These are phyloP conservation scores for Antrozous pallidus DNA, from an alignment of 2,797 vertebrate genomes.

Conservation along the genomic window DNA sequence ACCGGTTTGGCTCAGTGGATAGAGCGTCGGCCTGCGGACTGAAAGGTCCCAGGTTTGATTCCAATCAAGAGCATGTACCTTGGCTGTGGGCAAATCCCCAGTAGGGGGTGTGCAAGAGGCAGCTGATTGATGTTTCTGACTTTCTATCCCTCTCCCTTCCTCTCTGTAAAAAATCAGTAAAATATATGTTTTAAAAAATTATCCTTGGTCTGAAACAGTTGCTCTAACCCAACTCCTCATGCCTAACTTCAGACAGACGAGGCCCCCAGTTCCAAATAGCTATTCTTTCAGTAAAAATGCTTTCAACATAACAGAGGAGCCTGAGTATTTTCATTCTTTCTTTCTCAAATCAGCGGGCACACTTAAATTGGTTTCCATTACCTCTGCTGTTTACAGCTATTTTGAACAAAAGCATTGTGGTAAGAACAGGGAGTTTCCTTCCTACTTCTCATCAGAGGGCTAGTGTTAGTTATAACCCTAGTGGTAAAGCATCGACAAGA, in stretches of 20 bases:
- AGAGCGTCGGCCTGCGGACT: no score
- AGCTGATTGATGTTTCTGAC: no score
- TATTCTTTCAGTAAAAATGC: slow-evolving; percentile 13
- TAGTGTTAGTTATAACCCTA: background rate
- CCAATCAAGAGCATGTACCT: no score
- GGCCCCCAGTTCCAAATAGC: background rate
- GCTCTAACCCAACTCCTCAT: background rate
- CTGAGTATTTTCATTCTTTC: slow-evolving; percentile 28
- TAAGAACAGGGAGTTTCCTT: slow-evolving; percentile 43
- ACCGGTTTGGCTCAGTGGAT: no score
- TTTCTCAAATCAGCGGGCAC: slow-evolving; percentile 49
- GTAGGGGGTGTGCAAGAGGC: no score
- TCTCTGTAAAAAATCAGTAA: no score
- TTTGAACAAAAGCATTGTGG: slow-evolving; percentile 47
- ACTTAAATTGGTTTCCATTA: slow-evolving; percentile 7
- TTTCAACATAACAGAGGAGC: background rate
- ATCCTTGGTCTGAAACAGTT: background rate
- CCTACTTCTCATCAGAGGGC: slow-evolving; percentile 20
- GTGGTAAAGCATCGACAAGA: background rate
- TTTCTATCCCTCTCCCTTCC: no score
- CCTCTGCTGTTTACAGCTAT: slow-evolving; percentile 24
- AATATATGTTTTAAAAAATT: no score
- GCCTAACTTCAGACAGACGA: slow-evolving; percentile 40
- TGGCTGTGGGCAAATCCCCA: no score
- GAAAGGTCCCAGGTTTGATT: no score